A percentile compares a stretch with the other conserved stretches of the same genome.
phyloP scores from a whole-genome alignment of 2,888 invertebrate species.

The Erpobdella octoculata region DNA sequence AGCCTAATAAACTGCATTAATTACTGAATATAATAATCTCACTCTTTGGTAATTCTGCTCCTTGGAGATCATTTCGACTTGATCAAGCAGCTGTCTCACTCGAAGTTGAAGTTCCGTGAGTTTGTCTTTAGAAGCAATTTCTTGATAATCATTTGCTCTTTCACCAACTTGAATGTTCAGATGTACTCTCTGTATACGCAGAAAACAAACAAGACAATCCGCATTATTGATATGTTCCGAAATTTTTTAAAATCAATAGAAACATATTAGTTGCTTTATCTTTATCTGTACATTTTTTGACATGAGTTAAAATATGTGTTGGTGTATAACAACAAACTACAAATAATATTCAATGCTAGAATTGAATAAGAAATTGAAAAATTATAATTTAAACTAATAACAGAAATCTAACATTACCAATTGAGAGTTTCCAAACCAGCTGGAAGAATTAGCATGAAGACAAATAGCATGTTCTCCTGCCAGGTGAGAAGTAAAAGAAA shows the following conservation, averaged over 20 bases:
- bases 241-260: too few species aligned
- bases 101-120: constrained; percentile 86
- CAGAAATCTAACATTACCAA: constrained; percentile 58
- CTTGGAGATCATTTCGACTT: constrained; percentile 72
- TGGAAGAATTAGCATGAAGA: constrained; percentile 91
- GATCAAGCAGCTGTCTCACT: constrained; percentile 89
- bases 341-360: too few species aligned
- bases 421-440: constrained; percentile 96
- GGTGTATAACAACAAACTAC: too few species aligned
- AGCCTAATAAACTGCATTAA: neutral
- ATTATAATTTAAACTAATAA: too few species aligned
- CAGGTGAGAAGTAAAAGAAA: constrained; percentile 90
- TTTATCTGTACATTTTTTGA: too few species aligned
- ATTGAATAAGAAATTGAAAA: too few species aligned
- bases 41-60: constrained; percentile 40
- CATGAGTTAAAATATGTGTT: too few species aligned
- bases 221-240: too few species aligned
- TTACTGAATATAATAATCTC: constrained; percentile 10
- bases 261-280: too few species aligned
- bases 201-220: too few species aligned
- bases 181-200: constrained; percentile 79
- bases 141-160: constrained; percentile 95
- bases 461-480: constrained; percentile 98
- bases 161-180: constrained; percentile 98
- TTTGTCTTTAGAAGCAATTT: constrained; percentile 95